Percentiles rank a stretch among this genome's conserved stretches.
phyloP scores from a whole-genome alignment of 64 coral and sea anemone species.

The Porites lutea region DNA sequence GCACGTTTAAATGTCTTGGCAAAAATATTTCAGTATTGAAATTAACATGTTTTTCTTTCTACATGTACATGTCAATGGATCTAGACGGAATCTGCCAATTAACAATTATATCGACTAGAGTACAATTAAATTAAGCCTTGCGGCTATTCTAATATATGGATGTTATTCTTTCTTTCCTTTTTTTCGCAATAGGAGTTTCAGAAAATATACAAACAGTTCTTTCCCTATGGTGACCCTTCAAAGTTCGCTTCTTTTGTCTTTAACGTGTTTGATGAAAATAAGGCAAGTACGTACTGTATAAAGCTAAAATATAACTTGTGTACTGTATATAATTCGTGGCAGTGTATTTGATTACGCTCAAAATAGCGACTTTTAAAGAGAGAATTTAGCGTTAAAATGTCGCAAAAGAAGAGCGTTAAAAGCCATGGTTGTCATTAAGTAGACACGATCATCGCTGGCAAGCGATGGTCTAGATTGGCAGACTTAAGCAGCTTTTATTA shows the following conservation, averaged over 20 bases:
- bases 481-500: too few species aligned
- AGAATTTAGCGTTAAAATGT: too few species aligned
- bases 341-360: background rate
- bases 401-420: too few species aligned
- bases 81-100: too few species aligned
- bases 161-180: conserved; percentile 6
- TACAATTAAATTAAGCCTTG: conserved; percentile 19
- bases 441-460: too few species aligned
- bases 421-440: too few species aligned
- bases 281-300: conserved; percentile 57
- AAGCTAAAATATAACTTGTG: too few species aligned
- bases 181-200: conserved; percentile 88
- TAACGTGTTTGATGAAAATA: conserved; percentile 98
- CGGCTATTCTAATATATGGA: background rate
- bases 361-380: too few species aligned
- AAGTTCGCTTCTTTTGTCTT: conserved; percentile 99
- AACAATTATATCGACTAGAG: conserved; percentile 24
- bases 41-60: too few species aligned
- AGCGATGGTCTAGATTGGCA: too few species aligned
- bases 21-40: background rate
- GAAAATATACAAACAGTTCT: conserved; percentile 99
- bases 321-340: background rate
- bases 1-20: background rate
- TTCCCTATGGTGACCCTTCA: conserved; percentile 91
- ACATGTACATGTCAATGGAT: background rate